Evolutionary conservation across 2,797 vertebrate genomes (phyloP), one percentile per base, ranked within the genome.

Genomic region (Loriculus beryllinus): DNA sequence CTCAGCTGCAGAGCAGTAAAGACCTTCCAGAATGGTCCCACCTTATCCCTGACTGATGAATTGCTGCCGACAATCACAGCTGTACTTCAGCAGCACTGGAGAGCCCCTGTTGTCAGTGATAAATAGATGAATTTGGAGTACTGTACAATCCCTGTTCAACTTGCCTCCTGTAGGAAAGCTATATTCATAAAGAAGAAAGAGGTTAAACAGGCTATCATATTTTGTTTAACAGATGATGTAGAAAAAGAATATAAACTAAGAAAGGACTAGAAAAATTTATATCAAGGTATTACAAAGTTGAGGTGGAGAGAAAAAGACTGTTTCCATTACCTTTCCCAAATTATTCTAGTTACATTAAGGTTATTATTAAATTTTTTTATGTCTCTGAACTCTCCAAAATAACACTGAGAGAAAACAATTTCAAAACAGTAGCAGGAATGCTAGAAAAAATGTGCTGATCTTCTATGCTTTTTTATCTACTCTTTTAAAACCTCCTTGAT

Each of bases 41-140:
- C 45, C 49, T 94, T 79, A 78, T 59, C 42, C 54, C 76, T 86
- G 31, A 6, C 91, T 84, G 91, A 93, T 37, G 74, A 91, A 94
- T 79, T 86, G 80, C 68, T 88, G 72, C 17, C 7, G 0, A 81
- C 77, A 88, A 65, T 65, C 79, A 79, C 47, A 72, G 84, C 49
- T 72, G 87, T 91, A 40, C 63, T 81, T 93, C 67, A 81, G 45
- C 77, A 90, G 54, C 59, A 67, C 23, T 29, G 59, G 65, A 45
- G 54, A 86, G 51, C 21, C 62, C 37, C 63, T 76, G 31, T 33
- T 89, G 82, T 70, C 92, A 94, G 42, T 65, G 65, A 79, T 52
- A 83, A 93, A 95, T 21, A 82, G 63, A 65, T 22, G 47, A 90
- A 91, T 90, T 63, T 83, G 40, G 39, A 83, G 31, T n/a, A 78